A percentile compares a stretch with the other conserved stretches of the same genome.
These are phyloP conservation scores for Platycheirus albimanus DNA, from an alignment of 2,888 invertebrate species.

Conservation along the genomic window DNA sequence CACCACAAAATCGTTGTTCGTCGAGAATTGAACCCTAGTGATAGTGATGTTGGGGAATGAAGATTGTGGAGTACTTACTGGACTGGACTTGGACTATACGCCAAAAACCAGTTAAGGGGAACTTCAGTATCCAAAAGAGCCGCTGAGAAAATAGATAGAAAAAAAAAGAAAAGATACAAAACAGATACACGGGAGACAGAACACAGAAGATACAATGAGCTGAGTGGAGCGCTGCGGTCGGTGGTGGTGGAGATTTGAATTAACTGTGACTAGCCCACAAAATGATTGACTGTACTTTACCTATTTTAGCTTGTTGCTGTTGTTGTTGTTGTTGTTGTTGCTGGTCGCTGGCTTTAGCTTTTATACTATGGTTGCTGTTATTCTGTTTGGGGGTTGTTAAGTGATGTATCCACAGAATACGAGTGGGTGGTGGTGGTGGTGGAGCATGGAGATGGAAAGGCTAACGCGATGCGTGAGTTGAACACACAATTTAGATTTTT, in stretches of 20 bases:
- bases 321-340: constrained; percentile 1
- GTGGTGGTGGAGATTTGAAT: constrained; percentile 31
- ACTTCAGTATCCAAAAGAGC: constrained; percentile 28
- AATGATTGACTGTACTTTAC: constrained; percentile 74
- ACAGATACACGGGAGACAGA: constrained; percentile 32
- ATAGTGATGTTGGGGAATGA: constrained; percentile 24
- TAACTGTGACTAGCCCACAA: constrained; percentile 69
- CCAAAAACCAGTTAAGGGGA: constrained; percentile 69
- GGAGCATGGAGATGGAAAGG: constrained; percentile 19
- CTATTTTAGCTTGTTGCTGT: constrained; percentile 70
- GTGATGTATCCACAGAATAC: constrained; percentile 25
- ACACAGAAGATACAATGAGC: constrained; percentile 35
- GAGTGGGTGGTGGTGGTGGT: constrained; percentile 61
- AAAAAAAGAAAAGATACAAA: constrained; percentile 15
- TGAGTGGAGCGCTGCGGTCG: constrained; percentile 27
- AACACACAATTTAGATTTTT: constrained; percentile 41
- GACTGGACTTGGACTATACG: constrained; percentile 63
- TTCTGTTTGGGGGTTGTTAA: constrained; percentile 49
- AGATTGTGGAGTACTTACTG: too few relatives aligned
- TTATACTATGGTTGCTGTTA: constrained; percentile 27
- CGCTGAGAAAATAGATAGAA: too few relatives aligned
- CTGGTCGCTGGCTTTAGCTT: constrained; percentile 45
- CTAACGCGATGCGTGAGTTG: constrained; percentile 51
- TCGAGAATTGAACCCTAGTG: not conserved
- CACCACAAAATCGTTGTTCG: not conserved